These are phyloP conservation scores for Cossypha caffra DNA, from an alignment of 2,797 vertebrate genomes.

Conservation along the genomic window DNA sequence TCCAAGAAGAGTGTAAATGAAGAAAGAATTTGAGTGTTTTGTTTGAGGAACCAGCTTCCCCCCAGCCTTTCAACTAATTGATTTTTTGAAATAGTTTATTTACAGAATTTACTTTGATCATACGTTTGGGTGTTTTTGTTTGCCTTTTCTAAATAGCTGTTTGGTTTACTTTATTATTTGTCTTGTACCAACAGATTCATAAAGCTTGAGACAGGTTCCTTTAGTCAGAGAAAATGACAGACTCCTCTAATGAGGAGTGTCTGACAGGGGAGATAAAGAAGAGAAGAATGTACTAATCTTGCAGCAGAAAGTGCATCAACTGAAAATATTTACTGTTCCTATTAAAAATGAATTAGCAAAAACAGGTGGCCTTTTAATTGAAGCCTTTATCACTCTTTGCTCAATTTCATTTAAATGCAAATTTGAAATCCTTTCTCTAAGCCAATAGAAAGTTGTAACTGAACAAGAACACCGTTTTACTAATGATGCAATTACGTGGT, in stretches of 20 bases:
- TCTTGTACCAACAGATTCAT: constrained; percentile 22
- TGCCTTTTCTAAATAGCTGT: background rate
- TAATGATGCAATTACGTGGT: constrained; percentile 41
- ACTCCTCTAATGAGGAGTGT: constrained; percentile 40
- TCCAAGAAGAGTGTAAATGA: background rate
- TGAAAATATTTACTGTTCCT: constrained; percentile 78
- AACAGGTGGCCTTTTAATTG: constrained; percentile 76
- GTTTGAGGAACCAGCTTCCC: background rate
- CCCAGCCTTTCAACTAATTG: background rate
- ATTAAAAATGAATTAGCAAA: constrained; percentile 79
- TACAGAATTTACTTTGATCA: background rate
- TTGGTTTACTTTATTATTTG: constrained; percentile 15
- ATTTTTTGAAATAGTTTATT: background rate
- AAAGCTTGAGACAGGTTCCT: constrained; percentile 36
- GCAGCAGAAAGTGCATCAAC: constrained; percentile 44
- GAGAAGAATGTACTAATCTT: constrained; percentile 42
- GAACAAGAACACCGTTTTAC: constrained; percentile 39
- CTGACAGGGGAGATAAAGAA: constrained; percentile 68
- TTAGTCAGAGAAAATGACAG: background rate
- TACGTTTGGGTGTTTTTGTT: background rate
- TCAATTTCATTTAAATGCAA: constrained; percentile 79
- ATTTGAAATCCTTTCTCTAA: constrained; percentile 74
- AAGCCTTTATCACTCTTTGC: constrained; percentile 75
- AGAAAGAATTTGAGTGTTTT: background rate
- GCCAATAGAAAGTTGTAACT: constrained; percentile 72